Evolutionary conservation across 1,140 invertebrate species (phyloP), one percentile per base, ranked within the genome.

Genomic region (Asobara japonica): DNA sequence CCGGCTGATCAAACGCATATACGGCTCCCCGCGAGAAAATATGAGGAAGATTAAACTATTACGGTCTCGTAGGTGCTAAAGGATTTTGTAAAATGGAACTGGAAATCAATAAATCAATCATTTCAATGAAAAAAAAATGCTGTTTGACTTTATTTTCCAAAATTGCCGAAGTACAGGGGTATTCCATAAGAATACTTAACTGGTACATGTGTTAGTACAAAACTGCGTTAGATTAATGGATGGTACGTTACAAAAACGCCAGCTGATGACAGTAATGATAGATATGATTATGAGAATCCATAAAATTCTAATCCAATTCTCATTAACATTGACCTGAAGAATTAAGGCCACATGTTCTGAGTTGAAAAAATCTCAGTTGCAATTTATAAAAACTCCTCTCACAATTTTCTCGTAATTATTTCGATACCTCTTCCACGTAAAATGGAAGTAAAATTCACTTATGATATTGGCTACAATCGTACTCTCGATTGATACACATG

Each of bases 91-190:
- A 64, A 31, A 64, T 25, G 29, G 6, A 8, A 30, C n/a, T 13
- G 29, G 8, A 30, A 31, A 29, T 30, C n/a, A 64, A 25, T 11
- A 11, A 30, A 18, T 60, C 7, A 64, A 18, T 60, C 7, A 29
- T 60, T 36, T 64, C 29, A 11, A n/a, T 3, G 18, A 56, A 20
- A 56, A 45, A 45, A 56, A 56, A 56, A 56, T 25, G n/a, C 18
- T 33, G n/a, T 30, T 64, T 64, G 2, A 25, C 36, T 67, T 67
- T 67, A 67, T 67, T 67, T 48, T 51, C 31, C 8, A 18, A 41
- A 74, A 65, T 67, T 31, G 60, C 73, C 65, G 66, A 74, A 73
- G 69, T 66, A 74, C 73, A 66, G 70, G 68, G 48, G 65, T 71
- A 66, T 45, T 70, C 16, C 0, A 36, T 69, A 62, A 22, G 2